These are phyloP conservation scores for Herpetotheres cachinnans DNA, from an alignment of 2,113 vertebrate species.

Conservation along the genomic window DNA sequence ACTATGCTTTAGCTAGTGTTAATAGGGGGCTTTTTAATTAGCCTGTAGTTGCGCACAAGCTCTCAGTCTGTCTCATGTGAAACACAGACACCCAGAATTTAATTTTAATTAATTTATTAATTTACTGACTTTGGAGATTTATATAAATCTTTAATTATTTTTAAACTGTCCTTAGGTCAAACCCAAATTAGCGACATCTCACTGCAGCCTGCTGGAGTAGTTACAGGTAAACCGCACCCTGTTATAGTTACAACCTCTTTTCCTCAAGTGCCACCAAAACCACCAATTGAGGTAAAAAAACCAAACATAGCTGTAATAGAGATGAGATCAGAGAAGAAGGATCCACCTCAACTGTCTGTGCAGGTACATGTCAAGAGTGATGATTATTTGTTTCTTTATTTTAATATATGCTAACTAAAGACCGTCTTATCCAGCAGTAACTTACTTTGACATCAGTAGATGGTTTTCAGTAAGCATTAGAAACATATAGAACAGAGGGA, in stretches of 20 bases:
- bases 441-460: not conserved
- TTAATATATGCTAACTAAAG: not conserved
- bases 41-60: not conserved
- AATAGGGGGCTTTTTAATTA: not conserved
- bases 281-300: slow-evolving; percentile 45
- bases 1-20: not conserved
- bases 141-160: not conserved
- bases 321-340: slow-evolving; percentile 74
- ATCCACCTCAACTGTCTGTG: slow-evolving; percentile 75
- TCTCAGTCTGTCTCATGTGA: not conserved
- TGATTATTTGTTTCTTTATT: not conserved
- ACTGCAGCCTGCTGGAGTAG: slow-evolving; percentile 60
- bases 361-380: slow-evolving; percentile 71
- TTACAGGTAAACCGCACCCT: slow-evolving; percentile 55
- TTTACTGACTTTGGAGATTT: not conserved
- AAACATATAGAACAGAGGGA: not conserved
- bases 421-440: not conserved
- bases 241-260: slow-evolving; percentile 74
- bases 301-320: slow-evolving; percentile 73
- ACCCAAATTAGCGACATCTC: slow-evolving; percentile 71
- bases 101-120: not conserved
- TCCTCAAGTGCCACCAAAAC: slow-evolving; percentile 63
- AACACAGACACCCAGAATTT: not conserved
- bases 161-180: slow-evolving; percentile 73
- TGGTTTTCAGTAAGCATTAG: not conserved